Base-by-base conservation (phyloP, 2,797 vertebrate species). In the Amblyopsis hoosieri region DNA sequence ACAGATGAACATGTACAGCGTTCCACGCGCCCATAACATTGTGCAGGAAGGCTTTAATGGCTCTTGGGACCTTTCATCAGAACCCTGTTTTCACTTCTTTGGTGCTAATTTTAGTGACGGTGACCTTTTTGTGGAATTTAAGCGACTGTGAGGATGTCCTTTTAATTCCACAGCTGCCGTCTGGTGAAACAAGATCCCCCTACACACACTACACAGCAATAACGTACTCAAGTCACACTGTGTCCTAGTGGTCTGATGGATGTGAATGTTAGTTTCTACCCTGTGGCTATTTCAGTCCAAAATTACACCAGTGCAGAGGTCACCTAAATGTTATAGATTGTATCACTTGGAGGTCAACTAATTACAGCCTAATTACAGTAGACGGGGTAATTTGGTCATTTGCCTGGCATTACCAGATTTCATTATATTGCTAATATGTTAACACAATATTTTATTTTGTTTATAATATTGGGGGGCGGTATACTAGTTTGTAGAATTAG, bases 51-150 rank as follows among this genome's bases (percentile, higher is more conserved):
- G 31, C 23, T 72, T 68, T 70, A 72, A 66, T 2, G 3, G 12
- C 53, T 17, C 48, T 61, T 67, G 78, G 62, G 77, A 56, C 57
- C 49, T 42, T 17, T 64, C 13, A 2, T 50, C 12, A 3, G 15
- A 69, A 42, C 73, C 49, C 53, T 45, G 72, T 76, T 80, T 84
- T 85, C 45, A 49, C 62, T 46, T 85, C 71, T 85, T 83, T 74
- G 60, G 52, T 57, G 85, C 89, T 93, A 92, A 92, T 83, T 89
- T 92, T 93, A 92, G 91, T 76, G 57, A 7, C 23, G 0, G 14
- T 92, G 92, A 93, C 91, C 93, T 93, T 94, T 90, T 85, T 90
- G 67, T 89, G 87, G 87, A 85, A 90, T 91, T 84, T 69, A 72
- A 52, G 45, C 23, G 23, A 29, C 23, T 29, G 23, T 29, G 23